Evolutionary conservation across 2,888 invertebrate genomes (phyloP).

Genomic region (Deroplatys truncata): DNA sequence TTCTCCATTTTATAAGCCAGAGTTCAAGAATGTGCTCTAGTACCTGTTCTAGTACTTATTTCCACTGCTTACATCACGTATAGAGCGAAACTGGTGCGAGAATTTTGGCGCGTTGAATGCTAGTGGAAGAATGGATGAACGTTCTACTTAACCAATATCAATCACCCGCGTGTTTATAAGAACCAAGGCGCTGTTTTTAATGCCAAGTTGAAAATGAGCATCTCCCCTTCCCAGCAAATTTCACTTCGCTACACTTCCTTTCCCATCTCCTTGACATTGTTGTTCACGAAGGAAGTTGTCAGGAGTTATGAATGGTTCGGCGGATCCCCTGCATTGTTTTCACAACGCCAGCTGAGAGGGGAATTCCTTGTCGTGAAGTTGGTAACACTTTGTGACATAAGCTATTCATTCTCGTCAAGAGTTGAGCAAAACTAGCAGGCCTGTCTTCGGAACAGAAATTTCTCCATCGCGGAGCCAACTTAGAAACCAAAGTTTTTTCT

Average conservation of each 20-base stretch:
- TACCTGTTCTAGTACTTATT: too few species aligned
- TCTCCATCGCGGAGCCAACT: neutral
- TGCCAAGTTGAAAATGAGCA: neutral
- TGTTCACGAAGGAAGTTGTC: neutral
- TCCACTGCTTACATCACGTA: too few species aligned
- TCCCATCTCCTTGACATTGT: neutral
- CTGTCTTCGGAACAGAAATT: neutral
- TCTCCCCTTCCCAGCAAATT: neutral
- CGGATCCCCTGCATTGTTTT: neutral
- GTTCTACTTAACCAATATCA: neutral
- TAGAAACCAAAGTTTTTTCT: neutral
- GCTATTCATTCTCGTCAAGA: neutral
- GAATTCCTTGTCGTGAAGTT: neutral
- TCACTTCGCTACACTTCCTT: too few species aligned
- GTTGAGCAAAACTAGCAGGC: neutral
- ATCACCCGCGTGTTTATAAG: neutral
- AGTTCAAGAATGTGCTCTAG: too few species aligned
- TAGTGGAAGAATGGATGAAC: neutral
- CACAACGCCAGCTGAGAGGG: neutral
- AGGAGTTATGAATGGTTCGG: conserved; percentile 4
- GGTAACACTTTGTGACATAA: conserved; percentile 8
- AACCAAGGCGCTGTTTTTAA: neutral
- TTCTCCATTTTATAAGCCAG: too few species aligned
- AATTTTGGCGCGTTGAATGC: neutral
- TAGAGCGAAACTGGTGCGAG: too few species aligned